Evolutionary conservation across 2,113 vertebrate species (phyloP).

Genomic region (Apus apus): DNA sequence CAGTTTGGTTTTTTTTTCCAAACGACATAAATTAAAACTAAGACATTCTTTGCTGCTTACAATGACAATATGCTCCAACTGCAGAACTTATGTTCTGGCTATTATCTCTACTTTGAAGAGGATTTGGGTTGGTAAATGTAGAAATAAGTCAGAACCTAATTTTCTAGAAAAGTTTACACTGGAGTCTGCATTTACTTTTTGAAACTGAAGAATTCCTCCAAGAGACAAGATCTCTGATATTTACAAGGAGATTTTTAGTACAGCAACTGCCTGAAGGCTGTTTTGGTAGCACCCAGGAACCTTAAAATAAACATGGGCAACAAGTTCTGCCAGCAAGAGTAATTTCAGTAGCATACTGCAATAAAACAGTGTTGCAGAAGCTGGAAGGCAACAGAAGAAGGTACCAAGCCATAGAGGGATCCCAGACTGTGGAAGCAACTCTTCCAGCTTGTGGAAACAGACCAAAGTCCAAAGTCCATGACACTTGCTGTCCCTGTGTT

Average conservation of each 20-base stretch:
- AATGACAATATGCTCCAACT: background rate
- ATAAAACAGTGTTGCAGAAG: background rate
- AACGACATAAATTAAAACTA: background rate
- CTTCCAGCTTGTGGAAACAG: background rate
- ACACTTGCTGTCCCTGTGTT: background rate
- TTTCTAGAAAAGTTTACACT: constrained; percentile 19
- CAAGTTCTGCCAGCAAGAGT: background rate
- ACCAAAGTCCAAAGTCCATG: background rate
- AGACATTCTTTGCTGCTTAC: background rate
- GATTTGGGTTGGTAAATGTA: background rate
- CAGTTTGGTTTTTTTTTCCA: background rate
- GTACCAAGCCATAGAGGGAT: background rate
- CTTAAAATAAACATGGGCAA: background rate
- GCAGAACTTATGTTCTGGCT: background rate
- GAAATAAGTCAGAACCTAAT: constrained; percentile 22
- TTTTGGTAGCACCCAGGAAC: constrained; percentile 4
- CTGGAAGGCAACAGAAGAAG: background rate
- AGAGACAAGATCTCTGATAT: background rate
- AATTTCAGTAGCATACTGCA: background rate
- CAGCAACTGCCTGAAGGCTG: constrained; percentile 3
- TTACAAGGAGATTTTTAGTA: constrained; percentile 31
- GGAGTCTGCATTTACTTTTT: background rate
- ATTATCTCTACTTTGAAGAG: background rate
- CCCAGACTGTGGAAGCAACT: background rate
- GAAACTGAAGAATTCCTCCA: constrained; percentile 43